These are phyloP conservation scores for Sarotherodon lohbergeri DNA, from an alignment of 2,113 vertebrate genomes.

Conservation along the genomic window DNA sequence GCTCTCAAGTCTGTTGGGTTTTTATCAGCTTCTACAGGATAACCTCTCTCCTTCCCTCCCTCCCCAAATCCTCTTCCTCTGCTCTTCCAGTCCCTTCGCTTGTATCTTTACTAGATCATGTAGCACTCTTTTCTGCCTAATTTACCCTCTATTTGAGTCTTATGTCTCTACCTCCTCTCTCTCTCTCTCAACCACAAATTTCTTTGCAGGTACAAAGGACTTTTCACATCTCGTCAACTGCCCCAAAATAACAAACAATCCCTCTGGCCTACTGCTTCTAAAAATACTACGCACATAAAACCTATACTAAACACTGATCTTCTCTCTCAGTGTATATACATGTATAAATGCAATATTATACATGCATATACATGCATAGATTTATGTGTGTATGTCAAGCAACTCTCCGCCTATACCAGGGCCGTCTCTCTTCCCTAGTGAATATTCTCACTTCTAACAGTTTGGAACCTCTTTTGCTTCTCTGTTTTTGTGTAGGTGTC, in stretches of 20 bases:
- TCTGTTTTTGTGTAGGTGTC: slow-evolving; percentile 99
- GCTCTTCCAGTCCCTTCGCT: slow-evolving; percentile 56
- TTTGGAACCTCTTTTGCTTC: slow-evolving; percentile 96
- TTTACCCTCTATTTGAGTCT: slow-evolving; percentile 74
- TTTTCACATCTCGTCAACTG: slow-evolving; percentile 74
- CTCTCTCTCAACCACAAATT: slow-evolving; percentile 84
- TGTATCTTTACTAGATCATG: slow-evolving; percentile 63
- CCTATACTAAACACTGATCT: slow-evolving; percentile 73
- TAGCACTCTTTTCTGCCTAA: slow-evolving; percentile 67
- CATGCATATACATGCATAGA: slow-evolving; percentile 76
- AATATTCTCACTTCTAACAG: slow-evolving; percentile 89
- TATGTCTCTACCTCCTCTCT: slow-evolving; percentile 75
- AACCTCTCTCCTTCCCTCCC: slow-evolving; percentile 64
- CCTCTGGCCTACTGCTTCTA: slow-evolving; percentile 61
- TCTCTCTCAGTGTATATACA: slow-evolving; percentile 77
- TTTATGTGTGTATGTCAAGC: slow-evolving; percentile 78
- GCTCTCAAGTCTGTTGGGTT: slow-evolving; percentile 92
- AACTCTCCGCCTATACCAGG: slow-evolving; percentile 85
- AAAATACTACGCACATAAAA: slow-evolving; percentile 68
- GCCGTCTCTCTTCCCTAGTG: slow-evolving; percentile 76
- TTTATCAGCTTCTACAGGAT: slow-evolving; percentile 70
- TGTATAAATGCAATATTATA: slow-evolving; percentile 78
- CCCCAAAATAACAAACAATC: slow-evolving; percentile 70
- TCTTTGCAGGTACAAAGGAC: slow-evolving; percentile 97
- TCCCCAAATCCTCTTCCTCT: slow-evolving; percentile 60